Evolutionary conservation across 2,113 vertebrate species (phyloP).

Genomic region (Halichoeres trimaculatus): DNA sequence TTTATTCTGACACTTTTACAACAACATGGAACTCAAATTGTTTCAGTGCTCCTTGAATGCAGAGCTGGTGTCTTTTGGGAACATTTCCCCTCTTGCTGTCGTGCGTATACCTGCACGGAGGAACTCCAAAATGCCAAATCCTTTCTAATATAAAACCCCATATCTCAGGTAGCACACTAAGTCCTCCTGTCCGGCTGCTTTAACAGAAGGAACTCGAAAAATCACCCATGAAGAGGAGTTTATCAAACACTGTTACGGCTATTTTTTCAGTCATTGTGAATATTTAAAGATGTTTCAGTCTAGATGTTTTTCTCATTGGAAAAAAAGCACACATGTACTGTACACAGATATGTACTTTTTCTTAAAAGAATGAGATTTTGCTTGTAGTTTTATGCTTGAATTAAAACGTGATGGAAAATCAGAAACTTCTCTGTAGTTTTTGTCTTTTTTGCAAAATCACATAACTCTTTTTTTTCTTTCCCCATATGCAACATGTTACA

Average conservation of each 20-base stretch:
- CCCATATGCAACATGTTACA: neutral
- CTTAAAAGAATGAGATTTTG: slow-evolving; percentile 24
- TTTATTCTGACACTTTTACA: slow-evolving; percentile 11
- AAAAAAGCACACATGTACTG: slow-evolving; percentile 42
- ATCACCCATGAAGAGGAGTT: slow-evolving; percentile 26
- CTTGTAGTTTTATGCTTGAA: slow-evolving; percentile 68
- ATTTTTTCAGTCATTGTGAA: slow-evolving; percentile 28
- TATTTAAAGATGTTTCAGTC: slow-evolving; percentile 31
- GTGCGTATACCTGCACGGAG: slow-evolving; percentile 12
- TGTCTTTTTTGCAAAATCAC: slow-evolving; percentile 12
- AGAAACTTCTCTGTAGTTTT: slow-evolving; percentile 18
- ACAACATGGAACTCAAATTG: slow-evolving; percentile 1
- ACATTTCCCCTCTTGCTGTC: slow-evolving; percentile 24
- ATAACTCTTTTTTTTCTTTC: neutral
- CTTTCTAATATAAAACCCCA: slow-evolving; percentile 43
- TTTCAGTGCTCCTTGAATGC: slow-evolving; percentile 27
- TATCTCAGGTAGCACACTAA: slow-evolving; percentile 67
- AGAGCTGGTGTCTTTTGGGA: slow-evolving; percentile 33
- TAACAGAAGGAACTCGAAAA: slow-evolving; percentile 41
- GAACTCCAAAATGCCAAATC: slow-evolving; percentile 66
- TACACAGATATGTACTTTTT: slow-evolving; percentile 64
- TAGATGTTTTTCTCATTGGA: slow-evolving; percentile 37
- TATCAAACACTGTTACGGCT: slow-evolving; percentile 8
- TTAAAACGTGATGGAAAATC: slow-evolving; percentile 65
- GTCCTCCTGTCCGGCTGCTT: slow-evolving; percentile 53